phyloP scores from a whole-genome alignment of 2,797 vertebrate genomes.

The Gymnoscopelus microlampas region DNA sequence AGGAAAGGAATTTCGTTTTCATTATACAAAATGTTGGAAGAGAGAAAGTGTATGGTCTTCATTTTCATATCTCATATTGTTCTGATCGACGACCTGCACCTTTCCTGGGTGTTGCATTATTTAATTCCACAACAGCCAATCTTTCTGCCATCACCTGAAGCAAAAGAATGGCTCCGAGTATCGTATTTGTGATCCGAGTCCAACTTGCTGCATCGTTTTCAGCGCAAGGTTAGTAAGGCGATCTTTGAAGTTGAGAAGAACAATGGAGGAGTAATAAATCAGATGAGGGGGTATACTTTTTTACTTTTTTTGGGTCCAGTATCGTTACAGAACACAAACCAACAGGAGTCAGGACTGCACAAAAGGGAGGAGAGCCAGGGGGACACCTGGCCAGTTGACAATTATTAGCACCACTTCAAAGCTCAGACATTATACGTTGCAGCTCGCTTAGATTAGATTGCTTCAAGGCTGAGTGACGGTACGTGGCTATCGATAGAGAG shows the following conservation, averaged over 20 bases:
- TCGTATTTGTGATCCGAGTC: constrained; percentile 37
- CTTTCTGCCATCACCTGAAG: constrained; percentile 1
- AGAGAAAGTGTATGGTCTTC: too few relatives aligned
- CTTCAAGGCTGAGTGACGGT: constrained; percentile 16
- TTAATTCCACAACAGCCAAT: not conserved
- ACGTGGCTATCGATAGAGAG: constrained; percentile 21
- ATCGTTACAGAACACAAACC: constrained; percentile 36
- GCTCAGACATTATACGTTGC: not conserved
- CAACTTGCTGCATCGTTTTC: constrained; percentile 52
- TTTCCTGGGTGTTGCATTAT: not conserved
- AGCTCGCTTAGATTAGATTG: constrained; percentile 35
- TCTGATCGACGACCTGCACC: not conserved
- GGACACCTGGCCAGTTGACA: constrained; percentile 35
- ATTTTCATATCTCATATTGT: too few relatives aligned
- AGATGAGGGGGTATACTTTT: constrained; percentile 29
- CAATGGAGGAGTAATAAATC: constrained; percentile 66
- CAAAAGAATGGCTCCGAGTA: constrained; percentile 19
- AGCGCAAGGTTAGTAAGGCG: constrained; percentile 38
- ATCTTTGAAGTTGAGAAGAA: constrained; percentile 73
- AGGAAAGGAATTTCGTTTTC: too few relatives aligned
- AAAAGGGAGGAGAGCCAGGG: constrained; percentile 14
- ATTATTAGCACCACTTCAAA: constrained; percentile 4
- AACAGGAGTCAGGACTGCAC: constrained; percentile 23
- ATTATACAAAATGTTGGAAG: too few relatives aligned
- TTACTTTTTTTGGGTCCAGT: not conserved